Evolutionary conservation across 2,797 vertebrate species (phyloP).

Genomic region (Pogoniulus pusillus): DNA sequence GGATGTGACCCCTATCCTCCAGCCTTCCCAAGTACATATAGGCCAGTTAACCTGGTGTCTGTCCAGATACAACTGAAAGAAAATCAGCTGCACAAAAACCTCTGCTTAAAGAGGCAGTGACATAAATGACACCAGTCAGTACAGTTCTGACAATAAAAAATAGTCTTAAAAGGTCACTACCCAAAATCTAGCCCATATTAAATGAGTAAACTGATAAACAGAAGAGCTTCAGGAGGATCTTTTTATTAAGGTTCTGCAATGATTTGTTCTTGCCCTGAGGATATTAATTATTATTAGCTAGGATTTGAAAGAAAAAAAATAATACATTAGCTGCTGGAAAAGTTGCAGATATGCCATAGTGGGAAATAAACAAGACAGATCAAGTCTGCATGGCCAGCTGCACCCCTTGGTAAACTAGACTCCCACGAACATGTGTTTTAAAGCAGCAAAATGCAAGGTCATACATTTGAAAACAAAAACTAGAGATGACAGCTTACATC

Average conservation of each 20-base stretch:
- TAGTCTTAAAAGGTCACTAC: background rate
- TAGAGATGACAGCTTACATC: background rate
- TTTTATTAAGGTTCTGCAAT: background rate
- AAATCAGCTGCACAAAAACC: background rate
- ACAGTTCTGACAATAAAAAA: background rate
- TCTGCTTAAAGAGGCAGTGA: background rate
- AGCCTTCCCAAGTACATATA: background rate
- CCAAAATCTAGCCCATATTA: background rate
- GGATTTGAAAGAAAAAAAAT: background rate
- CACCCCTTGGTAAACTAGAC: background rate
- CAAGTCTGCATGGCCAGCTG: background rate
- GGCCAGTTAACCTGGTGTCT: background rate
- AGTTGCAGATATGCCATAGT: background rate
- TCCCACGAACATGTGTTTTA: background rate
- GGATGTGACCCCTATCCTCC: background rate
- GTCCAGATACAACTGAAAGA: background rate
- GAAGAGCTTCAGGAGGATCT: background rate
- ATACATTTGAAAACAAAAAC: background rate
- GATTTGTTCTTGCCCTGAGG: background rate
- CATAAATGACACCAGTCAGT: background rate
- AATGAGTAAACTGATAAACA: background rate
- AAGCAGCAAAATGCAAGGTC: background rate
- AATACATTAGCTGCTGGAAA: slow-evolving; percentile 7
- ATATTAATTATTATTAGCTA: background rate
- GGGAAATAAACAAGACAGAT: background rate